These are phyloP conservation scores for Chascanopsetta lugubris DNA, from an alignment of 2,113 vertebrate genomes.

Conservation along the genomic window DNA sequence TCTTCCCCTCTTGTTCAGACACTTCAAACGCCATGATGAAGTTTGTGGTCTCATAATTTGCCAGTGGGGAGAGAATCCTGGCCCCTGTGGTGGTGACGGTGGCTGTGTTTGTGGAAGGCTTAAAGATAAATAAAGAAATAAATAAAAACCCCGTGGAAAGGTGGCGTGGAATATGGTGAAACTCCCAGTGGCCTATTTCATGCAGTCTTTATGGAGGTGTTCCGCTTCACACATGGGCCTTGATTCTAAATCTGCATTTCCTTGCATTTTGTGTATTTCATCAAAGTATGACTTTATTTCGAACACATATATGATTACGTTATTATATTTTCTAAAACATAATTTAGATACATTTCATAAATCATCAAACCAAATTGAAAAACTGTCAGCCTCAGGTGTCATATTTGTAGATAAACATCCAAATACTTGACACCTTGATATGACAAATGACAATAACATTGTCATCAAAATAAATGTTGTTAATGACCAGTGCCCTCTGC, in stretches of 20 bases:
- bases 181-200: slow-evolving; percentile 41
- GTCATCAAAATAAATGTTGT: too few relatives aligned
- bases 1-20: slow-evolving; percentile 29
- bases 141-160: slow-evolving; percentile 39
- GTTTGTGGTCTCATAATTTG: slow-evolving; percentile 61
- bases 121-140: too few relatives aligned
- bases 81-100: slow-evolving; percentile 39
- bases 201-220: slow-evolving; percentile 18
- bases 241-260: background rate
- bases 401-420: background rate
- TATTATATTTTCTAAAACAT: background rate
- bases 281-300: background rate
- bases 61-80: slow-evolving; percentile 35
- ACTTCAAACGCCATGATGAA: slow-evolving; percentile 55
- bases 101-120: slow-evolving; percentile 34
- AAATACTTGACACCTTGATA: too few relatives aligned
- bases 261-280: background rate
- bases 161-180: slow-evolving; percentile 43
- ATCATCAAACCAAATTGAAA: background rate
- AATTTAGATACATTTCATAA: background rate
- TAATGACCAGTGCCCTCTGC: too few relatives aligned
- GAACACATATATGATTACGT: background rate
- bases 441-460: too few relatives aligned
- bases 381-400: background rate
- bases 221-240: slow-evolving; percentile 22